These are phyloP conservation scores for Aplysia californica DNA, from an alignment of 1,140 invertebrate species.

Conservation along the genomic window DNA sequence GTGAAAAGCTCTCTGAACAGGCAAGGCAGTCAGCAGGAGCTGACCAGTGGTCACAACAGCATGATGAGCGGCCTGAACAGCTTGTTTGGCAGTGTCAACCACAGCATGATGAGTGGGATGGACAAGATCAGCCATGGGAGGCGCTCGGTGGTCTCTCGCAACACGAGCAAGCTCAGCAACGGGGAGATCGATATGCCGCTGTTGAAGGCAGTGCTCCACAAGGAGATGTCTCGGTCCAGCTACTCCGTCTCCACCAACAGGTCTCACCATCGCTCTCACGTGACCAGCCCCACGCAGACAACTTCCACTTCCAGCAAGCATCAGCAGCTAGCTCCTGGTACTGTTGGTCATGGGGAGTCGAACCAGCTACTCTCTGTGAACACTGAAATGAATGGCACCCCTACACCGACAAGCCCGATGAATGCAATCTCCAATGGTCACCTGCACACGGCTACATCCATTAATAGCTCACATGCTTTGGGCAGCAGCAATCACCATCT, in stretches of 20 bases:
- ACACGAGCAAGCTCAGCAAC: not conserved
- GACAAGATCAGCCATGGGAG: not conserved
- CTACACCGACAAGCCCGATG: no score
- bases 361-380: no score
- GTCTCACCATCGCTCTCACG: not conserved
- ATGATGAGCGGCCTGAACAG: not conserved
- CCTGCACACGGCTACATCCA: no score
- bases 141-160: not conserved
- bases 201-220: not conserved
- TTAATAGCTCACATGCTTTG: no score
- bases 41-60: not conserved
- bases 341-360: no score
- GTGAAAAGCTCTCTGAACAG: not conserved
- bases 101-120: constrained; percentile 15
- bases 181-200: not conserved
- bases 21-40: not conserved
- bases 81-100: not conserved
- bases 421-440: no score
- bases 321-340: no score
- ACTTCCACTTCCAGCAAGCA: no score
- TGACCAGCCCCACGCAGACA: not conserved
- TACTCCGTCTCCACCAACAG: not conserved
- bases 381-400: no score
- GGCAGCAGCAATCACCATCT: not conserved
- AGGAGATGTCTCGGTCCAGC: not conserved